Conservation (phyloP, 2,888 invertebrate genomes). For the Oeneis ivallda region DNA sequence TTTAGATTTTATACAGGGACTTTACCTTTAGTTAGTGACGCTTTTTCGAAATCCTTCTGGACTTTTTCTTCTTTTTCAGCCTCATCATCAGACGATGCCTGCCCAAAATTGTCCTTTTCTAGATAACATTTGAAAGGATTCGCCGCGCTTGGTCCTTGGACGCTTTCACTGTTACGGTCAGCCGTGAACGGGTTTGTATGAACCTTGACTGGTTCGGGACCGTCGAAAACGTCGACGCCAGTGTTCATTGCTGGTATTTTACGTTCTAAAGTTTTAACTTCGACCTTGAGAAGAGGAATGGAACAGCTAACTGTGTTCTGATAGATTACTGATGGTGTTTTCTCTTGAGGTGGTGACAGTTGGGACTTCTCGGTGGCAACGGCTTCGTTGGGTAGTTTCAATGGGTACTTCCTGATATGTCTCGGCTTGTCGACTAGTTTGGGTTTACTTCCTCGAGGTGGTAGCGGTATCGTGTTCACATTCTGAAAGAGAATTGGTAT, state of each 20-base stretch:
- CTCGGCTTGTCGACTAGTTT: slow-evolving; percentile 67
- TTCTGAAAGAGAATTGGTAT: slow-evolving; percentile 45
- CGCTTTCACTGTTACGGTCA: slow-evolving; percentile 7
- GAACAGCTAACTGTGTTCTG: slow-evolving; percentile 56
- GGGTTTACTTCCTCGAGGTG: slow-evolving; percentile 63
- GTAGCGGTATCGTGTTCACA: slow-evolving; percentile 61
- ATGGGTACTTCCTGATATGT: slow-evolving; percentile 65
- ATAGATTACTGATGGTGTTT: slow-evolving; percentile 52
- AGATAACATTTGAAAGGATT: slow-evolving; percentile 55
- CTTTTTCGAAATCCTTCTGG: slow-evolving; percentile 51
- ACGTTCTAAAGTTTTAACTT: not conserved
- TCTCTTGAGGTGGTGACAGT: slow-evolving; percentile 14
- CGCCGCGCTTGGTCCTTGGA: slow-evolving; percentile 42
- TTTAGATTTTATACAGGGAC: no score
- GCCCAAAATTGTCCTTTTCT: slow-evolving; percentile 30
- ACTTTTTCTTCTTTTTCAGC: slow-evolving; percentile 35
- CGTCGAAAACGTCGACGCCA: slow-evolving; percentile 53
- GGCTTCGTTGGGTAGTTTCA: slow-evolving; percentile 48
- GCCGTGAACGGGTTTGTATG: slow-evolving; percentile 60
- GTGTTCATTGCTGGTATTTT: not conserved
- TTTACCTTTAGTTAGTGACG: slow-evolving; percentile 60
- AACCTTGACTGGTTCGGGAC: slow-evolving; percentile 41
- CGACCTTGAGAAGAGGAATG: slow-evolving; percentile 27
- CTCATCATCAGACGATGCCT: slow-evolving; percentile 21
- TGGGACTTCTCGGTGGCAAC: not conserved